Conservation (phyloP, 2,888 invertebrate species). For the Caenorhabditis imperialis region DNA sequence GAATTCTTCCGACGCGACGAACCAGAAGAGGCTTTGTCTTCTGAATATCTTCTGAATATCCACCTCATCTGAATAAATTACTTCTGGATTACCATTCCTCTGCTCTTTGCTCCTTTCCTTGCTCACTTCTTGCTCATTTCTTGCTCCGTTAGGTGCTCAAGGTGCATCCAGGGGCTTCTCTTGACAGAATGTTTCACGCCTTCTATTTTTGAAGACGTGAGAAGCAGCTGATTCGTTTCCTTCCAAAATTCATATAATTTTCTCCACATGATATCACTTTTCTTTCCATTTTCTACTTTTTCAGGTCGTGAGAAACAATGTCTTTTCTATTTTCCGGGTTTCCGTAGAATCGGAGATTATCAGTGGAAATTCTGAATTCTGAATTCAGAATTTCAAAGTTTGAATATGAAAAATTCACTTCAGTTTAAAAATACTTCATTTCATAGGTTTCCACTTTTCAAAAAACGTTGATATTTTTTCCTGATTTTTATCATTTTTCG, state of each 20-base stretch:
- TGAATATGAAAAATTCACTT: too few relatives aligned
- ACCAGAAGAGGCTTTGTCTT: slow-evolving; percentile 1
- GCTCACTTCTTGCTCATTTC: not conserved
- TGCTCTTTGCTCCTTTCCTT: slow-evolving; percentile 34
- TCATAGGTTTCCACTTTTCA: too few relatives aligned
- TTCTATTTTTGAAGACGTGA: slow-evolving; percentile 6
- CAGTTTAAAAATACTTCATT: too few relatives aligned
- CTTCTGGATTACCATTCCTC: slow-evolving; percentile 33
- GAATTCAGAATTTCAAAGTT: too few relatives aligned
- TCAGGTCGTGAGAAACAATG: too few relatives aligned
- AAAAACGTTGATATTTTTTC: too few relatives aligned
- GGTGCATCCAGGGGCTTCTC: slow-evolving; percentile 27
- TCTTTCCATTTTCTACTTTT: slow-evolving; percentile 17
- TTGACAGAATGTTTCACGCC: slow-evolving; percentile 4
- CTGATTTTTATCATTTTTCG: too few relatives aligned
- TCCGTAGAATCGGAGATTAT: too few relatives aligned
- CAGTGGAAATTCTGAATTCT: too few relatives aligned
- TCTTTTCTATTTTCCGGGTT: too few relatives aligned
- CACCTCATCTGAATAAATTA: slow-evolving; percentile 32
- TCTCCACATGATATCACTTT: slow-evolving; percentile 16
- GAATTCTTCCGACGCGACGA: too few relatives aligned
- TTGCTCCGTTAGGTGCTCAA: slow-evolving; percentile 3
- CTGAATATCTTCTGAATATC: slow-evolving; percentile 22
- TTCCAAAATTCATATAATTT: slow-evolving; percentile 8
- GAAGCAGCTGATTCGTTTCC: slow-evolving; percentile 18